These are phyloP conservation scores for Trichechus manatus DNA, from an alignment of 2,113 vertebrate species.

Conservation along the genomic window DNA sequence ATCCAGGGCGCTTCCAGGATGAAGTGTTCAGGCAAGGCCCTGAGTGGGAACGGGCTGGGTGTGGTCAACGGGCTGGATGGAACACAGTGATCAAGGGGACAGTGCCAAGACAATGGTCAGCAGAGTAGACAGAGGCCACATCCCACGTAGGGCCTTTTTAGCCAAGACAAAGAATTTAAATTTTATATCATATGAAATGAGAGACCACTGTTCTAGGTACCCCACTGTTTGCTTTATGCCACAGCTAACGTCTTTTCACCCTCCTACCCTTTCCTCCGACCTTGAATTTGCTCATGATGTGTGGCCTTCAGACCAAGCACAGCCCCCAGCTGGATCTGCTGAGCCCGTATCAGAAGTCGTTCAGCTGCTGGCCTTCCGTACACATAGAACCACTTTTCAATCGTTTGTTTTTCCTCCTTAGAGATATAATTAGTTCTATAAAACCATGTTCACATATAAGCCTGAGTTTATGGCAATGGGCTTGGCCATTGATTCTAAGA, in stretches of 20 bases:
- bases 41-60: neutral
- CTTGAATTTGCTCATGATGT: fast-evolving
- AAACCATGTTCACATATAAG: neutral
- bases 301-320: neutral
- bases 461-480: neutral
- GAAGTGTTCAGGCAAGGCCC: neutral
- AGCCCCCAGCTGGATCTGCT: neutral
- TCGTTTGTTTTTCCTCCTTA: neutral
- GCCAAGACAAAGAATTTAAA: neutral
- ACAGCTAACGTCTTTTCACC: neutral
- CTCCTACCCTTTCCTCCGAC: no score
- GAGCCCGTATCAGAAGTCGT: neutral
- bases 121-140: neutral
- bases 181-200: neutral
- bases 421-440: neutral
- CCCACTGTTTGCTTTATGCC: neutral
- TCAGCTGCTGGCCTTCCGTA: neutral
- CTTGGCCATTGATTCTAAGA: slow-evolving; percentile 19
- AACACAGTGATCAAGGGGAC: neutral
- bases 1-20: fast-evolving
- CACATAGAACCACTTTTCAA: neutral
- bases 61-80: no score
- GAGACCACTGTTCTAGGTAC: neutral
- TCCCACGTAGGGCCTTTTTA: fast-evolving
- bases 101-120: fast-evolving